Base-by-base conservation (phyloP, 2,888 invertebrate genomes). In the Platycnemis pennipes region DNA sequence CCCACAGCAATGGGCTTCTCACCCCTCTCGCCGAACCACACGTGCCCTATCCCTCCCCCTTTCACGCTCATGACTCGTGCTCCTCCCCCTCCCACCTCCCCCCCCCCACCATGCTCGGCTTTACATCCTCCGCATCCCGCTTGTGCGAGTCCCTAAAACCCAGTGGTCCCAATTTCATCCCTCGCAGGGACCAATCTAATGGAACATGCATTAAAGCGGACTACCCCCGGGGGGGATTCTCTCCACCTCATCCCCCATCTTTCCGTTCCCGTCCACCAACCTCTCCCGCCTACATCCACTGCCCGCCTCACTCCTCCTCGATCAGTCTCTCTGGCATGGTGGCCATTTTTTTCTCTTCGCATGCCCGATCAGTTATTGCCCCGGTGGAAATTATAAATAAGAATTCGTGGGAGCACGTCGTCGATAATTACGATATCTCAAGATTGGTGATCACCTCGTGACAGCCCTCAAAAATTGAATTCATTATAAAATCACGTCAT, bases 141-240 rank as follows among this genome's bases (percentile, higher is more conserved):
- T 16, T n/a, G 88, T 45, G 45, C 46, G 88, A 88, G 31, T 88
- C 91, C 56, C 91, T 91, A 91, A 91, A 77, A 53, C 91, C 91
- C 42, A 63, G 56, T 53, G 91, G 91, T 91, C 91, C 91, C 91
- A 91, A 91, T 69, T 91, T 91, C 91, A 91, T 91, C 91, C 91
- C 91, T 63, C 91, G 63, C 91, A 91, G 63, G 91, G 91, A 91
- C 91, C 91, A 91, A 91, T 91, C 91, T 91, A 91, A 91, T 91
- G 91, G 91, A 91, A 91, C 91, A 91, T 91, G 69, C 91, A 91
- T 91, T 91, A 91, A 91, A 91, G 63, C 42, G 37, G 91, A 37
- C 91, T 63, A 22, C 56, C 53, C 46, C 0, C 46, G 42, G 49
- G 37, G 31, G 49, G 53, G 42, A 42, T 8, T 26, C 63, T 42